A percentile compares a stretch with the other conserved stretches of the same genome.
Evolutionary conservation across 2,888 invertebrate species (phyloP).

Genomic region (Ophion ellenae): DNA sequence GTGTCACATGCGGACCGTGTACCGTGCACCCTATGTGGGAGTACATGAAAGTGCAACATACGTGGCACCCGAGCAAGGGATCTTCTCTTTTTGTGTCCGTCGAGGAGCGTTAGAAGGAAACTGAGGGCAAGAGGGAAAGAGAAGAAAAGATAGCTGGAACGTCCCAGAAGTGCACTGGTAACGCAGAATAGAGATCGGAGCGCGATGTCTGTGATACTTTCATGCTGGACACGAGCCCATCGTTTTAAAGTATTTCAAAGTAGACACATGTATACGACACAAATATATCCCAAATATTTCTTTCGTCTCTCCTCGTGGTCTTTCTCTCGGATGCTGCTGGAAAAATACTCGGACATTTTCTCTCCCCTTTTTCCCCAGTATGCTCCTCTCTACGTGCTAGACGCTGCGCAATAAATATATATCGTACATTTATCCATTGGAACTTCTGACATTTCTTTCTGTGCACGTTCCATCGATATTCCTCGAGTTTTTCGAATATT

Average conservation of each 20-base stretch:
- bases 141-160: constrained; percentile 45
- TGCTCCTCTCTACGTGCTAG: constrained; percentile 4
- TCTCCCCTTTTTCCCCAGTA: constrained; percentile 25
- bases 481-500: constrained; percentile 34
- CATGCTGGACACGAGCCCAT: constrained; percentile 77
- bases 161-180: constrained; percentile 55
- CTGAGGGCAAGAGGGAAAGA: constrained; percentile 36
- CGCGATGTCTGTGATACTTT: constrained; percentile 70
- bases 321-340: constrained; percentile 39
- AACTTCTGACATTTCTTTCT: constrained; percentile 37
- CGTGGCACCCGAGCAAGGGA: constrained; percentile 30
- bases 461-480: constrained; percentile 60
- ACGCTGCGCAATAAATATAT: constrained; percentile 12
- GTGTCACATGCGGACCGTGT: constrained; percentile 6
- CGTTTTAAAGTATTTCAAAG: constrained; percentile 77
- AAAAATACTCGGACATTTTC: constrained; percentile 47
- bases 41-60: constrained; percentile 42
- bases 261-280: constrained; percentile 34
- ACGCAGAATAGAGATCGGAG: constrained; percentile 69
- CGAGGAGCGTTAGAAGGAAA: constrained; percentile 29
- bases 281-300: constrained; percentile 25
- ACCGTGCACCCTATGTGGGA: constrained; percentile 20
- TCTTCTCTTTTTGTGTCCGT: constrained; percentile 41
- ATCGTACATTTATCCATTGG: constrained; percentile 28
- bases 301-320: constrained; percentile 40